Conservation (phyloP, 2,113 vertebrate genomes). For the Carassius auratus region DNA sequence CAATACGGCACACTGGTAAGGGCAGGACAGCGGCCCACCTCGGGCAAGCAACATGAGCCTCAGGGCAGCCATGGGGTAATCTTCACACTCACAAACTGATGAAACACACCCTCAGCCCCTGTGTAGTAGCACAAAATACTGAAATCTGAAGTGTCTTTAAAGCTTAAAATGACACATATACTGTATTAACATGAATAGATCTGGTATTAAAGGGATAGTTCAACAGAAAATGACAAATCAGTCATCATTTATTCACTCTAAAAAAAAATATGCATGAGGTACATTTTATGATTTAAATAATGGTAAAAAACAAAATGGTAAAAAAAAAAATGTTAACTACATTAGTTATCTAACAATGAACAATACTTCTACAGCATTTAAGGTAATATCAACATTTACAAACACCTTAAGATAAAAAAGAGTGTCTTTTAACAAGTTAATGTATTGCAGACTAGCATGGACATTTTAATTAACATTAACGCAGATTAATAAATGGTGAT, state of each 20-base stretch:
- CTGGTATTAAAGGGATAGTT: background rate
- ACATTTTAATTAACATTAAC: no score
- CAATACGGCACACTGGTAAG: slow-evolving; percentile 55
- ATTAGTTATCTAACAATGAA: no score
- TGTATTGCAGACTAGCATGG: no score
- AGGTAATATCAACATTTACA: no score
- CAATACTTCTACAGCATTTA: no score
- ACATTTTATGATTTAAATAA: no score
- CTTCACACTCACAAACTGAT: slow-evolving; percentile 22
- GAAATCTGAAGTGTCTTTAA: slow-evolving; percentile 22
- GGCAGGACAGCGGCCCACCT: slow-evolving; percentile 40
- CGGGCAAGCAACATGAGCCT: slow-evolving; percentile 30
- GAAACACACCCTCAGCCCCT: slow-evolving; percentile 17
- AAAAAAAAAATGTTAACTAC: no score
- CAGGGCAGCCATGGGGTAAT: slow-evolving; percentile 44
- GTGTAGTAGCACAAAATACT: slow-evolving; percentile 14
- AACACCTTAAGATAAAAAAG: no score
- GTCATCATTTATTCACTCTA: background rate
- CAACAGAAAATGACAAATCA: background rate
- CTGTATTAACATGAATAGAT: background rate
- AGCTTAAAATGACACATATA: background rate
- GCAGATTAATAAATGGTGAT: no score
- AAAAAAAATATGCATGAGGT: no score
- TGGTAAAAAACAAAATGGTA: no score
- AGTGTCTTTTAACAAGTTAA: no score